Evolutionary conservation across 2,797 vertebrate species (phyloP), one percentile per base, ranked within the genome.

Genomic region (Scolopax rusticola): DNA sequence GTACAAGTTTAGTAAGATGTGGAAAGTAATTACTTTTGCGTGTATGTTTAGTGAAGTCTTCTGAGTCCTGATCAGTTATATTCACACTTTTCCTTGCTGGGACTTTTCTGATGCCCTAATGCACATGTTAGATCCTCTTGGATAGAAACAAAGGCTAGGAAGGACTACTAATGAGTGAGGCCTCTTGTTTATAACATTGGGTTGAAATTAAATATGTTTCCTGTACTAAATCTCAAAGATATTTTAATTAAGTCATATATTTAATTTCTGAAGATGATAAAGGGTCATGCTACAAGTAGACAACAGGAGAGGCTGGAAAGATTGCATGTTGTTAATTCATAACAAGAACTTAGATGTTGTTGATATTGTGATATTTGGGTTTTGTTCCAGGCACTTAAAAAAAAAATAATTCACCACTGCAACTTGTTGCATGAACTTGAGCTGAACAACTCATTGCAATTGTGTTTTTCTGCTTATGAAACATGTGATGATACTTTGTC

Each of bases 11-110:
- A 71, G 89, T 63, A 32, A 74, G 83, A 81, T 24, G 92, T 84
- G 77, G 61, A 86, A 48, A 90, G 90, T 96, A 95, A 95, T 97
- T 95, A 93, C 94, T 93, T 77, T 8, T 54, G 68, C 50, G 68
- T 89, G 80, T 77, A 4, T 83, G 92, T 92, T 77, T 77, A 89
- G 88, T 54, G 67, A 89, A 84, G 84, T 24, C 90, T 90, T 68
- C 2, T 0, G 68, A 83, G 95, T 68, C 83, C 83, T 75, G 53
- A 2, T 36, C 84, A 92, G 84, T 84, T 79, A 1, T 2, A 5
- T 9, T 36, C 47, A 4, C 11, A 0, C 40, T 90, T 59, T 7
- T 30, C 53, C 33, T 43, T 27, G 73, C 69, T 73, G 89, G 74
- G 84, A n/a, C 47, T 24, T 48, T 16, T 14, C 50, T 36, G 53